Percentiles rank a stretch among this genome's conserved stretches.
Conservation (phyloP, 1,140 invertebrate genomes). For the Sweltsa coloradensis region DNA sequence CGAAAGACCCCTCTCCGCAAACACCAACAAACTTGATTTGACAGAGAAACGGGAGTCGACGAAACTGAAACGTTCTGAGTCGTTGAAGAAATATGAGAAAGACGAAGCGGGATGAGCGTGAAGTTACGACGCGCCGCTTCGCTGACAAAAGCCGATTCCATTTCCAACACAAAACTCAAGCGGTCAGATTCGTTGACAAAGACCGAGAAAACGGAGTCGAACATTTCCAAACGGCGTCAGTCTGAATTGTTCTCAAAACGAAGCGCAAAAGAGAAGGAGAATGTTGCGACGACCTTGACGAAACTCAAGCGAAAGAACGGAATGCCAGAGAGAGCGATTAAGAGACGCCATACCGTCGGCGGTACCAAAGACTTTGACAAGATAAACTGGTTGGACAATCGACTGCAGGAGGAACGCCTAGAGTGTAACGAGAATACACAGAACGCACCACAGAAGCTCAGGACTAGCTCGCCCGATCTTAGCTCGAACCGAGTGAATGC, state of each 20-base stretch:
- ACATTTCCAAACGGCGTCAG: slow-evolving; percentile 58
- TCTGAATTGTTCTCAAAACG: slow-evolving; percentile 28
- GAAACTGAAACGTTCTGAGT: slow-evolving; percentile 40
- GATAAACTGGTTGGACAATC: slow-evolving; percentile 43
- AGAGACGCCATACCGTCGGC: slow-evolving; percentile 81
- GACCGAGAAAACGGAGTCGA: slow-evolving; percentile 69
- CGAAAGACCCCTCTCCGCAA: too few species aligned
- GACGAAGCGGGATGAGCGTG: slow-evolving; percentile 21
- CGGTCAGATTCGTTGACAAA: slow-evolving; percentile 58
- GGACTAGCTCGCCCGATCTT: slow-evolving; percentile 49
- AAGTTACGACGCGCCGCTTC: slow-evolving; percentile 21
- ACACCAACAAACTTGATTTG: too few species aligned
- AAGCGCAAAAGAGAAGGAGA: slow-evolving; percentile 15
- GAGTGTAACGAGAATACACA: slow-evolving; percentile 29
- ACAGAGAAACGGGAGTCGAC: too few species aligned
- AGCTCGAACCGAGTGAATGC: slow-evolving; percentile 30
- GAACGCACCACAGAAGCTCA: slow-evolving; percentile 34
- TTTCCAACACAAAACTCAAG: slow-evolving; percentile 33
- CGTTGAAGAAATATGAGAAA: slow-evolving; percentile 36
- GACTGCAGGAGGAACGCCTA: slow-evolving; percentile 30
- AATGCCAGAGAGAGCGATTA: slow-evolving; percentile 63
- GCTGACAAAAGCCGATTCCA: slow-evolving; percentile 19
- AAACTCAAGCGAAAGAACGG: slow-evolving; percentile 61
- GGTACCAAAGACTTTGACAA: slow-evolving; percentile 76
- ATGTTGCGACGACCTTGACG: slow-evolving; percentile 22